These are phyloP conservation scores for Megathymus violae DNA, from an alignment of 1,140 invertebrate species.

Conservation along the genomic window DNA sequence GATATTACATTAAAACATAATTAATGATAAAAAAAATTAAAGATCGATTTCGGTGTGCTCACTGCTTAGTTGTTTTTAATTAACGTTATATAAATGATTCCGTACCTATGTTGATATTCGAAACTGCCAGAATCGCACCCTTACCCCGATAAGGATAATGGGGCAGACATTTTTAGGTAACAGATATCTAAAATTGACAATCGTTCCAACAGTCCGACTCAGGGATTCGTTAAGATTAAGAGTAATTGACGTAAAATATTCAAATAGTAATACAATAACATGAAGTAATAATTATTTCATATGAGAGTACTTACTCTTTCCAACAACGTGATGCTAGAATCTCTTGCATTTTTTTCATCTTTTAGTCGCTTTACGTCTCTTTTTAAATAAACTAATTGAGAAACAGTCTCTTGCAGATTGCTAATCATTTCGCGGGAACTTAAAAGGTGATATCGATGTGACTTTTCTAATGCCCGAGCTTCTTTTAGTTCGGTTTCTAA, in stretches of 20 bases:
- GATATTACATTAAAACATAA: neutral
- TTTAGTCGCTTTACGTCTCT: slow-evolving; percentile 71
- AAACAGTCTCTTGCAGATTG: slow-evolving; percentile 76
- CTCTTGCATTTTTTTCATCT: slow-evolving; percentile 65
- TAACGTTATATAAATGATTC: too few relatives aligned
- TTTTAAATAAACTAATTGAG: slow-evolving; percentile 75
- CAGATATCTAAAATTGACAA: too few relatives aligned
- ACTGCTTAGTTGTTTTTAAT: neutral
- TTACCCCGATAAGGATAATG: too few relatives aligned
- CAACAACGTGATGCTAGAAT: slow-evolving; percentile 54
- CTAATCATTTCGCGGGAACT: slow-evolving; percentile 75
- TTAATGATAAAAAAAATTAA: slow-evolving; percentile 4
- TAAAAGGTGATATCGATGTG: slow-evolving; percentile 67
- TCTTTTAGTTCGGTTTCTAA: slow-evolving; percentile 70
- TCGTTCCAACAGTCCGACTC: too few relatives aligned
- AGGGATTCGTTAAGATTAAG: too few relatives aligned
- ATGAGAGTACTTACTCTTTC: slow-evolving; percentile 55
- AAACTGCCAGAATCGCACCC: too few relatives aligned
- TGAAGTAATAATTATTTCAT: too few relatives aligned
- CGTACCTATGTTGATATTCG: too few relatives aligned
- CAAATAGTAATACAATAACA: too few relatives aligned
- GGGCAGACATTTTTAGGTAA: too few relatives aligned
- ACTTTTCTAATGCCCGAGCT: slow-evolving; percentile 66
- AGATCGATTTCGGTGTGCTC: neutral
- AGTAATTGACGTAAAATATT: too few relatives aligned